Conservation (phyloP, 2,797 vertebrate genomes). For the Lacerta agilis region DNA sequence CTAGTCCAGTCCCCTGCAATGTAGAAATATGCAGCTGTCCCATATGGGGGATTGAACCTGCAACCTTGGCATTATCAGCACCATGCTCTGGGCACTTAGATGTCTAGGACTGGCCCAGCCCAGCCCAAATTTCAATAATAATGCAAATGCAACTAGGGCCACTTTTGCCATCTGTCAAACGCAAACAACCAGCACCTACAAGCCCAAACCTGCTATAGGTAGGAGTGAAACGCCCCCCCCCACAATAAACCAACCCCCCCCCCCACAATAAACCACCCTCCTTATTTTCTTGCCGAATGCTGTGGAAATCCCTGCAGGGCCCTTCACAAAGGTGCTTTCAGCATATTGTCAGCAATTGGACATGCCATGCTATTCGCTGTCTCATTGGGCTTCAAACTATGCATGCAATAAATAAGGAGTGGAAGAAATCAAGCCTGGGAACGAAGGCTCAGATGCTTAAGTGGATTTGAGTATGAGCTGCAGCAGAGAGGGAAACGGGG, state of each 20-base stretch:
- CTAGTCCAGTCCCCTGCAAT: too few species aligned
- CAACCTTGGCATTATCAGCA: too few species aligned
- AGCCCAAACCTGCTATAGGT: background rate
- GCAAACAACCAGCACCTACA: background rate
- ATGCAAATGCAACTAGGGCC: background rate
- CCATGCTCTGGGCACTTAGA: background rate
- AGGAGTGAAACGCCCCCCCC: background rate
- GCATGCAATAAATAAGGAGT: background rate
- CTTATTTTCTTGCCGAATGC: constrained; percentile 36
- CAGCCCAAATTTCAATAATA: background rate
- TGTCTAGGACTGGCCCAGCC: background rate
- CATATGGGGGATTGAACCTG: too few species aligned
- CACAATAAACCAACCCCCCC: too few species aligned
- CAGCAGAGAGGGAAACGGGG: background rate
- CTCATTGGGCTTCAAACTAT: background rate
- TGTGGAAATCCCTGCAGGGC: constrained; percentile 24
- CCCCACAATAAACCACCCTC: background rate
- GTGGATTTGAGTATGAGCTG: background rate
- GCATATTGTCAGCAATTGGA: constrained; percentile 33
- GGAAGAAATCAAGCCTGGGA: background rate
- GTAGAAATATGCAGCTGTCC: too few species aligned
- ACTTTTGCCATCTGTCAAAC: constrained; percentile 12
- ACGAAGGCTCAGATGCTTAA: background rate
- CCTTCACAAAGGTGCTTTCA: constrained; percentile 34
- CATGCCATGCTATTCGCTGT: constrained; percentile 8